Base-by-base conservation (phyloP, 2,113 vertebrate species). In the Okapia johnstoni region DNA sequence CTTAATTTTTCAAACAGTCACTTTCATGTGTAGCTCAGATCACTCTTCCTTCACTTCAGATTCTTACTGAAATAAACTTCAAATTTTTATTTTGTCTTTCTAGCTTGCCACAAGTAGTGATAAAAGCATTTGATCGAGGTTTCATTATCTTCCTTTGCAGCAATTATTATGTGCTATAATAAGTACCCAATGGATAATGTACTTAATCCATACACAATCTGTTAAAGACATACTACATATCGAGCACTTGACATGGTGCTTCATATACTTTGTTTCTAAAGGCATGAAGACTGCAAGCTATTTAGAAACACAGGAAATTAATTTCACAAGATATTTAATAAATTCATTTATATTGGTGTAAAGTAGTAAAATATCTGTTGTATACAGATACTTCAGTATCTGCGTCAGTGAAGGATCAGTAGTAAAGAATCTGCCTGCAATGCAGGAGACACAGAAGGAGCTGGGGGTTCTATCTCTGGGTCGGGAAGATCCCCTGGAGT, bases 1-100 rank as follows among this genome's bases (percentile, higher is more conserved):
- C 94, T 97, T 87, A 96, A 94, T 97, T 93, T 52, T 95, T 46
- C 57, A 89, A 93, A 81, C 33, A 73, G 70, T 92, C 52, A 94
- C 48, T 93, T 83, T 86, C n/a, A 61, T 89, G 61, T 92, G 52
- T 4, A 40, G 33, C 28, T 88, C 33, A 30, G 12, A 79, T 28
- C 8, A 0, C 17, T 86, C 21, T 81, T 96, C 60, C 36, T 90
- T 93, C 61, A n/a, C 94, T 95, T 90, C 55, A 81, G 36, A 86
- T 93, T 85, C 63, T 77, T 88, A 57, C 26, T 57, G 30, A 90
- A 95, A 61, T 91, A 81, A 88, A 84, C 48, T 70, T 88, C 26
- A 2, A 91, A 70, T 77, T 92, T 88, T 86, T 33, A 48, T 81
- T 88, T 43, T 88, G 46, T 91, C 46, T 57, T 88, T 88, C 46